Base-by-base conservation (phyloP, 1,140 invertebrate species). In the Adelges cooleyi region DNA sequence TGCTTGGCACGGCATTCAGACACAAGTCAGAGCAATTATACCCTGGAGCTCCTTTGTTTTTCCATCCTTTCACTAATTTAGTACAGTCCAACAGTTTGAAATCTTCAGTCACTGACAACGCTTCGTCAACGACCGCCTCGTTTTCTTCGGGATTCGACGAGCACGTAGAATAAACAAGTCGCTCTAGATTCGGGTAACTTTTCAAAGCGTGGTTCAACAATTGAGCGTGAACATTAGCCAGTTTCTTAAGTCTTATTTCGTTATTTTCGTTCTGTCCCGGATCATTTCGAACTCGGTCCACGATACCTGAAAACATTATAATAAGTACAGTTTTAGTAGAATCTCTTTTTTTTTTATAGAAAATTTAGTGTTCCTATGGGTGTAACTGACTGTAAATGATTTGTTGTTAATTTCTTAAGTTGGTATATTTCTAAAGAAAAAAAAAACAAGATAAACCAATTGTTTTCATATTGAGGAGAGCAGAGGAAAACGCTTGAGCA, bases 111-210 rank as follows among this genome's bases (percentile, higher is more conserved):
- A 74, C 77, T 1, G 71, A 50, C 15, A 81, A 70, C 4, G 78
- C 78, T 68, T 86, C 80, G 22, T 75, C 69, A 5, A 95, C 78
- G 1, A 96, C 93, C 69, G 84, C 75, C 77, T 98, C 95, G 74
- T 98, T 98, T 78, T 98, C 95, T 78, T 92, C 84, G 6, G 82
- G 78, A 74, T 87, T 81, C 23, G 94, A 72, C 0, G 95, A 98
- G 74, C 95, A 98, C 0, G 95, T 98, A 17, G 93, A 97, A 74
- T 98, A 98, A 6, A 95, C 86, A 48, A 98, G 82, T 67, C 84
- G 78, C 73, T 92, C 87, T 0, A 85, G 89, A 65, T 82, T 82
- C 2, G 90, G 88, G 75, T 95, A 95, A 4, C 79, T 76, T 17
- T 79, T 81, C 69, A 98, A 81, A 1, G 93, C 93, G 74, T 92